Evolutionary conservation across 2,113 vertebrate genomes (phyloP).

Genomic region (Morone saxatilis): DNA sequence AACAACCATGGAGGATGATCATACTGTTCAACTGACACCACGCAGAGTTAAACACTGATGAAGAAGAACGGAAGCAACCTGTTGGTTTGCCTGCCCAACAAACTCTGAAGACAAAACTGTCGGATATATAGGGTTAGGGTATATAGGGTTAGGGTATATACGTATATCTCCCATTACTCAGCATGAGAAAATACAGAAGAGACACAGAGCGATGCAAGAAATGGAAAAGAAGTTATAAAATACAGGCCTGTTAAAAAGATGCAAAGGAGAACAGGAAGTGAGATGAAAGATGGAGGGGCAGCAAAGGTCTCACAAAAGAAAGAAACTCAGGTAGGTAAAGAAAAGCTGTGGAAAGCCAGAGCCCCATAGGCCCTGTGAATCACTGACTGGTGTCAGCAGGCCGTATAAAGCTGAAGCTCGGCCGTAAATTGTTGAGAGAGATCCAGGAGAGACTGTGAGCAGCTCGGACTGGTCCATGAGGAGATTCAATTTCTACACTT

Average conservation of each 20-base stretch:
- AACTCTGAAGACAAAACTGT: background rate
- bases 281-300: conserved; percentile 34
- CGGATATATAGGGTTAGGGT: background rate
- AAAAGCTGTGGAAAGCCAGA: conserved; percentile 21
- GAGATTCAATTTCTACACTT: background rate
- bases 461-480: background rate
- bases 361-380: conserved; percentile 38
- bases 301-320: conserved; percentile 28
- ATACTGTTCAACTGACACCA: background rate
- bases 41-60: background rate
- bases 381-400: conserved; percentile 41
- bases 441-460: background rate
- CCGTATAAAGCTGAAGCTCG: conserved; percentile 27
- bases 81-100: background rate
- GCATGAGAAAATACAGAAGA: conserved; percentile 17
- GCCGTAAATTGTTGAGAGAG: conserved; percentile 46
- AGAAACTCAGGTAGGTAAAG: conserved; percentile 31
- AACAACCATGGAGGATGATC: background rate
- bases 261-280: conserved; percentile 10
- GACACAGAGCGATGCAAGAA: background rate
- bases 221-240: conserved; percentile 14
- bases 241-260: conserved; percentile 22
- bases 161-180: conserved; percentile 44
- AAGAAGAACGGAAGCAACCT: background rate
- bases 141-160: no score